Percentiles rank a stretch among this genome's conserved stretches.
These are phyloP conservation scores for Distichodus sexfasciatus DNA, from an alignment of 2,797 vertebrate species.

Conservation along the genomic window DNA sequence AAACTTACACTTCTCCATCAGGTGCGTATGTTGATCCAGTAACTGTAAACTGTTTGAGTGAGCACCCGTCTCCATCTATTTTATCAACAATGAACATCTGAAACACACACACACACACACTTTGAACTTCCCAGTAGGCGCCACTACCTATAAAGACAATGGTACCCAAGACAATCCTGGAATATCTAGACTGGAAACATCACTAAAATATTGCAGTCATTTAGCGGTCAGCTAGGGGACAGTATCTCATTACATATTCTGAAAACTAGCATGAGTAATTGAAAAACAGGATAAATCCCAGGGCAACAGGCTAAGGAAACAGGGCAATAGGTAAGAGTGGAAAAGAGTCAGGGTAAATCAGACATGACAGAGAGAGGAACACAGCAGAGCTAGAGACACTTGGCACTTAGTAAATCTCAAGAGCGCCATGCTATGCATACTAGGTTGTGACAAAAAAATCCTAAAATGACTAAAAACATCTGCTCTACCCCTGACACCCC, in stretches of 20 bases:
- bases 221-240: slow-evolving; percentile 16
- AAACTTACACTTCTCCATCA: slow-evolving; percentile 92
- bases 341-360: slow-evolving; percentile 32
- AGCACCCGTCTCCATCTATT: slow-evolving; percentile 82
- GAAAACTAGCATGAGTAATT: neutral
- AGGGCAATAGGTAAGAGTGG: too few relatives aligned
- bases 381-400: neutral
- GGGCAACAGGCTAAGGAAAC: too few relatives aligned
- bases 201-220: neutral
- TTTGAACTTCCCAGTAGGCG: too few relatives aligned
- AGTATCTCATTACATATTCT: neutral
- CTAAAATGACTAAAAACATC: slow-evolving; percentile 43
- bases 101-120: slow-evolving; percentile 31
- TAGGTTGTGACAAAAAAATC: slow-evolving; percentile 32
- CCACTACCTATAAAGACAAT: slow-evolving; percentile 4
- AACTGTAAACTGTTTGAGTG: slow-evolving; percentile 90
- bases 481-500: neutral
- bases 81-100: slow-evolving; percentile 94
- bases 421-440: neutral
- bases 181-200: slow-evolving; percentile 12
- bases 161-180: neutral
- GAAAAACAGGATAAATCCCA: slow-evolving; percentile 6
- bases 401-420: neutral
- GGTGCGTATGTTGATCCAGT: slow-evolving; percentile 96
- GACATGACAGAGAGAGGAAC: neutral